Evolutionary conservation across 2,797 vertebrate species (phyloP).

Genomic region (Amblyopsis hoosieri): DNA sequence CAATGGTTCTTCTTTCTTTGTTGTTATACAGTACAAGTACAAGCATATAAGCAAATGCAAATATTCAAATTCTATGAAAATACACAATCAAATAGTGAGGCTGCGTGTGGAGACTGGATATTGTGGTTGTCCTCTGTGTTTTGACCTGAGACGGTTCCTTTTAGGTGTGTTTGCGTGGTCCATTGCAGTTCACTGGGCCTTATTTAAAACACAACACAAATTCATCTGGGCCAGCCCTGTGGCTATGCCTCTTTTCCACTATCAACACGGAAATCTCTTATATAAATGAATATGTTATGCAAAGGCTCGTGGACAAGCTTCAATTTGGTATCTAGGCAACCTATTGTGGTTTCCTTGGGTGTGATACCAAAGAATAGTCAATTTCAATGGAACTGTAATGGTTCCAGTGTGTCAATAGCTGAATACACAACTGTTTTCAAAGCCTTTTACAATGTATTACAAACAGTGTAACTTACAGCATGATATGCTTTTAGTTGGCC

Average conservation of each 20-base stretch:
- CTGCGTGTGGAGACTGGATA: too few relatives aligned
- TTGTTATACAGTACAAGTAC: not conserved
- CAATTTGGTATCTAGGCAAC: slow-evolving; percentile 72
- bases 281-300: not conserved
- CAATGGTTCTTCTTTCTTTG: not conserved
- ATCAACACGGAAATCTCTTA: not conserved
- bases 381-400: slow-evolving; percentile 2
- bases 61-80: not conserved
- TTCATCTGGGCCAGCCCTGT: slow-evolving; percentile 19
- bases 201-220: slow-evolving; percentile 36
- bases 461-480: too few relatives aligned
- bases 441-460: not conserved
- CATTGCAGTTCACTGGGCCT: slow-evolving; percentile 13
- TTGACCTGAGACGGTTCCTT: not conserved
- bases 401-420: slow-evolving; percentile 8
- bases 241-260: too few relatives aligned
- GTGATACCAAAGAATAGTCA: slow-evolving; percentile 12
- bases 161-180: slow-evolving; percentile 6
- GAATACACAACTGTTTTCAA: not conserved
- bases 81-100: not conserved
- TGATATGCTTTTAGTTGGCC: too few relatives aligned
- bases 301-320: slow-evolving; percentile 24
- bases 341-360: slow-evolving; percentile 34
- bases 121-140: too few relatives aligned
- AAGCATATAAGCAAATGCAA: not conserved